Conservation (phyloP, 1,140 invertebrate species). For the Planococcus citri region DNA sequence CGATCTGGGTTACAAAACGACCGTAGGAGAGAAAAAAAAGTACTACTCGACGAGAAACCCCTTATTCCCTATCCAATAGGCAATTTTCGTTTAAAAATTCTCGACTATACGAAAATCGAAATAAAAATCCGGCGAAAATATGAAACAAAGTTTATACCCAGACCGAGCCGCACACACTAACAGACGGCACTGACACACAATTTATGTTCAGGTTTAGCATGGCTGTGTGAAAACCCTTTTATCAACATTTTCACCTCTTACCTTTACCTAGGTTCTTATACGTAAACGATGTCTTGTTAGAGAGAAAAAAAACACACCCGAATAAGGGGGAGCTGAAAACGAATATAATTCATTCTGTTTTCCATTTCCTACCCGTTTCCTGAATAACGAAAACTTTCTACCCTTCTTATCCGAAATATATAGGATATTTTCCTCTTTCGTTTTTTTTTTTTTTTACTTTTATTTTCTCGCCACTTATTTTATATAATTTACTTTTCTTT, state of each 20-base stretch:
- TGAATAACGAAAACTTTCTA: neutral
- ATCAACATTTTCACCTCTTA: slow-evolving; percentile 5
- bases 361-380: slow-evolving; percentile 5
- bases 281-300: slow-evolving; percentile 5
- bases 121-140: no score
- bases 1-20: no score
- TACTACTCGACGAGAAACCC: no score
- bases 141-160: no score
- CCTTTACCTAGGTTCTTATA: neutral
- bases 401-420: neutral
- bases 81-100: no score
- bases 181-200: neutral
- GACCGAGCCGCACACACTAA: no score
- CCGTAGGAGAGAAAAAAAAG: no score
- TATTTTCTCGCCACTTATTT: neutral
- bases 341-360: neutral
- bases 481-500: neutral
- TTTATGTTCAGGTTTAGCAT: neutral
- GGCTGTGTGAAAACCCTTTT: neutral
- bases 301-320: neutral
- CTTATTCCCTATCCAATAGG: no score
- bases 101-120: no score
- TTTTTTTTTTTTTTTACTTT: neutral
- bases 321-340: neutral
- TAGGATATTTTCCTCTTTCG: neutral